phyloP scores from a whole-genome alignment of 2,113 vertebrate species.

The Synodontis membranacea region DNA sequence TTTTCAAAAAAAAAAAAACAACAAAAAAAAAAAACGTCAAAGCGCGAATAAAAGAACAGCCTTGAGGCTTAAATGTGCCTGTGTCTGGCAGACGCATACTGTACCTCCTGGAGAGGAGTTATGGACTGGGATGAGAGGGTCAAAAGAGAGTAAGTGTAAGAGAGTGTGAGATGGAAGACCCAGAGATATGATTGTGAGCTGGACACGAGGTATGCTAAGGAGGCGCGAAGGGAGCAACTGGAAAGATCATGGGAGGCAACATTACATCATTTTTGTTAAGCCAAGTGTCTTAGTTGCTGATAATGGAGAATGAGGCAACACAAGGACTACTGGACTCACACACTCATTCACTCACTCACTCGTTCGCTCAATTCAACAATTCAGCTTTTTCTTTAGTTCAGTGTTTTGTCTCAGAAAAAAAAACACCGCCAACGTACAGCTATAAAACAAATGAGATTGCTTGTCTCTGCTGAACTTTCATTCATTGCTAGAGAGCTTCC shows the following conservation, averaged over 20 bases:
- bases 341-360: not conserved
- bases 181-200: not conserved
- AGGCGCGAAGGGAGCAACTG: not conserved
- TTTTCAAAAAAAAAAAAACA: too few species aligned
- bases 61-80: constrained; percentile 2
- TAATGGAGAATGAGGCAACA: not conserved
- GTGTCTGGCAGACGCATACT: constrained; percentile 22
- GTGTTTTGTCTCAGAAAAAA: too few species aligned
- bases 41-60: constrained; percentile 7
- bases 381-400: too few species aligned
- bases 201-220: not conserved
- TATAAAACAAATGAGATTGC: too few species aligned
- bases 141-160: not conserved
- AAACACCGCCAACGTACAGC: too few species aligned
- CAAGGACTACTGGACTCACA: not conserved
- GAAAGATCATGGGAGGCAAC: not conserved
- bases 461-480: too few species aligned
- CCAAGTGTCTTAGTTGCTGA: not conserved
- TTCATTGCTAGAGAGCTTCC: too few species aligned
- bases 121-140: not conserved
- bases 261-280: not conserved
- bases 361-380: not conserved
- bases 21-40: constrained; percentile 20
- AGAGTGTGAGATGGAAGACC: not conserved
- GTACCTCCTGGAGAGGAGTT: not conserved